phyloP scores from a whole-genome alignment of 2,888 invertebrate species.

The Epinotia demarniana region DNA sequence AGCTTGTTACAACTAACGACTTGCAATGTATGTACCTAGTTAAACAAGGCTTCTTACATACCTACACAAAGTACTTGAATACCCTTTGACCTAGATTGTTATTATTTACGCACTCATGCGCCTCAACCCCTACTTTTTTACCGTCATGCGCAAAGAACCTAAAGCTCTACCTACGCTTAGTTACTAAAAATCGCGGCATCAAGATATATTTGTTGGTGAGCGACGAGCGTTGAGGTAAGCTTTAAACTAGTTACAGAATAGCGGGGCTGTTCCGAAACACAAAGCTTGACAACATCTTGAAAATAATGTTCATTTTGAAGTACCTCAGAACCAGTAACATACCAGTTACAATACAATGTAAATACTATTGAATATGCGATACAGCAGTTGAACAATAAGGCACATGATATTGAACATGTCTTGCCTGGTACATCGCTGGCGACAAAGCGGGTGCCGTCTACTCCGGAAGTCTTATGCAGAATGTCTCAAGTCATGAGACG shows the following conservation, averaged over 20 bases:
- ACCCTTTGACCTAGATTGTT: neutral
- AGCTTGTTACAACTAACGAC: neutral
- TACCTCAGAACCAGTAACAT: neutral
- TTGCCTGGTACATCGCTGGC: slow-evolving; percentile 3
- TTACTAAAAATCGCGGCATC: no score
- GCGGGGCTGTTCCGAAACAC: no score
- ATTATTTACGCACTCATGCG: no score
- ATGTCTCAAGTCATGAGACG: neutral
- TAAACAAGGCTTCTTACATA: neutral
- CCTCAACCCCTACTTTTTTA: no score
- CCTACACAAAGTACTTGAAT: neutral
- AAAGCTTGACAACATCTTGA: neutral
- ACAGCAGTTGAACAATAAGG: slow-evolving; percentile 18
- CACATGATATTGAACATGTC: slow-evolving; percentile 18
- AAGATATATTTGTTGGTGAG: no score
- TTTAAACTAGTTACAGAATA: no score
- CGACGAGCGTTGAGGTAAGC: no score
- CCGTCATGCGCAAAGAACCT: no score
- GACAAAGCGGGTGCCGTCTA: slow-evolving; percentile 30
- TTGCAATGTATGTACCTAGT: neutral
- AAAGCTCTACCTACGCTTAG: no score
- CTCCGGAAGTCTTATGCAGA: slow-evolving; percentile 27
- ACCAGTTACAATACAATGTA: slow-evolving; percentile 4
- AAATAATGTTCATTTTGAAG: neutral
- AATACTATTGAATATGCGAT: slow-evolving; percentile 12